Evolutionary conservation across 2,797 vertebrate species (phyloP).

Genomic region (Lutjanus campechanus): DNA sequence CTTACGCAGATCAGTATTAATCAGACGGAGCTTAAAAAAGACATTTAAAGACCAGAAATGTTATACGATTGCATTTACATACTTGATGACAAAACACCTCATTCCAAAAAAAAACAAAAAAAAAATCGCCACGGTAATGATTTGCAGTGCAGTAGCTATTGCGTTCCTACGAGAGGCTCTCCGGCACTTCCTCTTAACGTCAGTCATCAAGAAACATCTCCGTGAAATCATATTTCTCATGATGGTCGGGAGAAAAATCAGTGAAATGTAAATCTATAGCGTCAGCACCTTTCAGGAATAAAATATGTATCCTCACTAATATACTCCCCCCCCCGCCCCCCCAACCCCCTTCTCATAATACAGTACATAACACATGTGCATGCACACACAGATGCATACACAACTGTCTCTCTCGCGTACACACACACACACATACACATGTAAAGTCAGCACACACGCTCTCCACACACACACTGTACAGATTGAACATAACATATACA

Average conservation of each 20-base stretch:
- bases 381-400: slow-evolving; percentile 46
- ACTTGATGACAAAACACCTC: slow-evolving; percentile 58
- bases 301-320: slow-evolving; percentile 61
- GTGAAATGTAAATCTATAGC: slow-evolving; percentile 72
- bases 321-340: slow-evolving; percentile 23
- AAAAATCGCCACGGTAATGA: slow-evolving; percentile 50
- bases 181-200: slow-evolving; percentile 9
- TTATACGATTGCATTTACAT: slow-evolving; percentile 72
- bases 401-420: slow-evolving; percentile 39
- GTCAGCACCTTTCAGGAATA: slow-evolving; percentile 81
- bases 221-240: slow-evolving; percentile 49
- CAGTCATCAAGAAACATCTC: slow-evolving; percentile 52
- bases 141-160: slow-evolving; percentile 73
- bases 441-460: slow-evolving; percentile 41
- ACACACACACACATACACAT: slow-evolving; percentile 34
- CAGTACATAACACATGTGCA: slow-evolving; percentile 56
- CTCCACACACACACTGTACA: slow-evolving; percentile 41
- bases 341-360: slow-evolving; percentile 34
- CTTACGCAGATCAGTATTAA: slow-evolving; percentile 65
- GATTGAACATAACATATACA: slow-evolving; percentile 63
- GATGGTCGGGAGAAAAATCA: slow-evolving; percentile 38
- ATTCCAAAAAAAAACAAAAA: slow-evolving; percentile 16
- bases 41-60: slow-evolving; percentile 69
- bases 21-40: slow-evolving; percentile 64
- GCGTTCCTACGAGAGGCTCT: slow-evolving; percentile 60